phyloP scores from a whole-genome alignment of 1,140 invertebrate species.

The Lucilia cuprina region DNA sequence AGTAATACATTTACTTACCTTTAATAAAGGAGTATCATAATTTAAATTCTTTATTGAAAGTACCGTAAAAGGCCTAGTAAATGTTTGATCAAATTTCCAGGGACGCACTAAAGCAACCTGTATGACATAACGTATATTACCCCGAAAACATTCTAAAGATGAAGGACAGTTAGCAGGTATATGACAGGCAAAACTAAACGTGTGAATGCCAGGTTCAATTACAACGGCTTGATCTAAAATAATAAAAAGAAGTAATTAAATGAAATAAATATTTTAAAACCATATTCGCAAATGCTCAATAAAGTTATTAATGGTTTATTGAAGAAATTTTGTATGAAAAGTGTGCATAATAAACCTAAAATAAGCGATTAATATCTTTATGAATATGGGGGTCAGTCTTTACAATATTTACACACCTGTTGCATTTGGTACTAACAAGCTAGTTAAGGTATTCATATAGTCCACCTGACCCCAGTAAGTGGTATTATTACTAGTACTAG shows the following conservation, averaged over 20 bases:
- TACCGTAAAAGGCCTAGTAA: slow-evolving; percentile 17
- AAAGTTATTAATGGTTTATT: too few relatives aligned
- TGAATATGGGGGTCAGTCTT: too few relatives aligned
- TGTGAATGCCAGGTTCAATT: slow-evolving; percentile 62
- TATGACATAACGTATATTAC: slow-evolving; percentile 35
- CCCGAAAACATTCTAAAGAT: slow-evolving; percentile 21
- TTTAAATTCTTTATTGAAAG: slow-evolving; percentile 27
- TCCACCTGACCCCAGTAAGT: slow-evolving; percentile 6
- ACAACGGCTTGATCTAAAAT: background rate
- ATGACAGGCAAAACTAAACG: slow-evolving; percentile 65
- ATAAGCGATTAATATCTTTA: too few relatives aligned
- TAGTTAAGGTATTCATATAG: slow-evolving; percentile 13
- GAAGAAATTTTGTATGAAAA: too few relatives aligned
- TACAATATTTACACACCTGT: background rate
- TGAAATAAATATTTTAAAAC: background rate
- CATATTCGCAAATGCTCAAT: too few relatives aligned
- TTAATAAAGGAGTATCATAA: background rate
- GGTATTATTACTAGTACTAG: background rate
- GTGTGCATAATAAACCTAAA: too few relatives aligned
- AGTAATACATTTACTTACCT: background rate
- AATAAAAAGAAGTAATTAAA: background rate
- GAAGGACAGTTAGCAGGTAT: slow-evolving; percentile 63
- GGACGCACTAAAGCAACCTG: slow-evolving; percentile 31
- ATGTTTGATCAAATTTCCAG: slow-evolving; percentile 37
- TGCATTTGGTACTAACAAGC: background rate